Percentiles rank a stretch among this genome's conserved stretches.
phyloP scores from a whole-genome alignment of 2,797 vertebrate genomes.

The Gadopsis marmoratus region DNA sequence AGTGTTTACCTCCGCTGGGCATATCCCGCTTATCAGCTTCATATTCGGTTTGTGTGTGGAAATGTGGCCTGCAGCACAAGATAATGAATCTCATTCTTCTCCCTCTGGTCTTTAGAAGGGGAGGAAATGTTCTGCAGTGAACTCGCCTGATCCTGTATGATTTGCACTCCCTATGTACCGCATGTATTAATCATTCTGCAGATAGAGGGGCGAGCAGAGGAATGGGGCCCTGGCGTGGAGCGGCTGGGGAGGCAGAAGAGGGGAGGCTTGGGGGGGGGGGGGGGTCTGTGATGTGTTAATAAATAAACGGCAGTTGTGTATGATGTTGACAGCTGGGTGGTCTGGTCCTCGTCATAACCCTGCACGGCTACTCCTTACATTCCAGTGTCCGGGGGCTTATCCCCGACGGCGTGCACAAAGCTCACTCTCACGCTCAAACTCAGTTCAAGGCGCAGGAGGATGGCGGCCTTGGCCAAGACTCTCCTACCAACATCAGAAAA shows the following conservation, averaged over 20 bases:
- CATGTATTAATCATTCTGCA: constrained; percentile 64
- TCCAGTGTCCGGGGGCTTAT: constrained; percentile 84
- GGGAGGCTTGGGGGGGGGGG: constrained; percentile 27
- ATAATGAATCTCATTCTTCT: constrained; percentile 49
- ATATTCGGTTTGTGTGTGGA: constrained; percentile 23
- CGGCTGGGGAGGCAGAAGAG: constrained; percentile 34
- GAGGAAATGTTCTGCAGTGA: constrained; percentile 38
- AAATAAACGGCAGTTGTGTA: constrained; percentile 86
- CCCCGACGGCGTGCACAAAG: constrained; percentile 84
- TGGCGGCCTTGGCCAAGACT: constrained; percentile 72
- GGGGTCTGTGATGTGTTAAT: constrained; percentile 79
- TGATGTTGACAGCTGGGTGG: constrained; percentile 87
- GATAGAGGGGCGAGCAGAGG: constrained; percentile 51
- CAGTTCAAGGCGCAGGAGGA: constrained; percentile 78
- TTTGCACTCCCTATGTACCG: constrained; percentile 51
- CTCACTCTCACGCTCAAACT: constrained; percentile 80
- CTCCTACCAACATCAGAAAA: constrained; percentile 58
- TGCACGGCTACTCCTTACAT: constrained; percentile 86
- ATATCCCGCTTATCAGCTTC: constrained; percentile 43
- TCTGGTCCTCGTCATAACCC: constrained; percentile 87
- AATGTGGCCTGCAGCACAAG: constrained; percentile 25
- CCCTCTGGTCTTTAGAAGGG: constrained; percentile 29
- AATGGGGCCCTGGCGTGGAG: constrained; percentile 59
- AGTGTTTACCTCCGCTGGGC: constrained; percentile 36
- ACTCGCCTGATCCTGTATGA: constrained; percentile 42